A percentile compares a stretch with the other conserved stretches of the same genome.
phyloP scores from a whole-genome alignment of 2,797 vertebrate genomes.

The Cossypha niveicapilla region DNA sequence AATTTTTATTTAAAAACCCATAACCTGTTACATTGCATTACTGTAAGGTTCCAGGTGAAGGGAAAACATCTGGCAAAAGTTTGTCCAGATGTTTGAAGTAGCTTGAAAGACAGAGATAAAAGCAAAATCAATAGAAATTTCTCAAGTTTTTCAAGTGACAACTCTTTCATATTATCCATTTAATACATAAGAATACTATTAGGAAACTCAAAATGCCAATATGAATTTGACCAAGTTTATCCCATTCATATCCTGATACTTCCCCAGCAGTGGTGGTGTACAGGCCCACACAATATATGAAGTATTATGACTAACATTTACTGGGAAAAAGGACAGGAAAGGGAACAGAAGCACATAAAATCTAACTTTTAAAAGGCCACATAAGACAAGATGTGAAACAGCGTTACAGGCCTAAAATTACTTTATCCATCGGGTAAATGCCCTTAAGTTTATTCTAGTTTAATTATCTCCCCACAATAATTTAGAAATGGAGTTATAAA shows the following conservation, averaged over 20 bases:
- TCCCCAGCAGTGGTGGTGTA: neutral
- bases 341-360: neutral
- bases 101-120: neutral
- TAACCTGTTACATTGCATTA: neutral
- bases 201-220: neutral
- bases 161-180: neutral
- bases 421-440: neutral
- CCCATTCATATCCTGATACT: neutral
- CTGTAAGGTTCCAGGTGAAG: neutral
- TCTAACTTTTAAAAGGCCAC: neutral
- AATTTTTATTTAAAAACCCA: neutral
- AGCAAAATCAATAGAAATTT: neutral
- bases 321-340: neutral
- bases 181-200: neutral
- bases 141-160: neutral
- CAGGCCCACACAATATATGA: neutral
- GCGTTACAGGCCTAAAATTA: neutral
- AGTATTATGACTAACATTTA: neutral
- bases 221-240: neutral
- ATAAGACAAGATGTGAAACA: neutral
- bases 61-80: neutral
- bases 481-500: neutral
- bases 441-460: neutral
- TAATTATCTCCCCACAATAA: neutral
- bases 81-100: neutral